Base-by-base conservation (phyloP, 1,140 invertebrate genomes). In the Hestina assimilis region DNA sequence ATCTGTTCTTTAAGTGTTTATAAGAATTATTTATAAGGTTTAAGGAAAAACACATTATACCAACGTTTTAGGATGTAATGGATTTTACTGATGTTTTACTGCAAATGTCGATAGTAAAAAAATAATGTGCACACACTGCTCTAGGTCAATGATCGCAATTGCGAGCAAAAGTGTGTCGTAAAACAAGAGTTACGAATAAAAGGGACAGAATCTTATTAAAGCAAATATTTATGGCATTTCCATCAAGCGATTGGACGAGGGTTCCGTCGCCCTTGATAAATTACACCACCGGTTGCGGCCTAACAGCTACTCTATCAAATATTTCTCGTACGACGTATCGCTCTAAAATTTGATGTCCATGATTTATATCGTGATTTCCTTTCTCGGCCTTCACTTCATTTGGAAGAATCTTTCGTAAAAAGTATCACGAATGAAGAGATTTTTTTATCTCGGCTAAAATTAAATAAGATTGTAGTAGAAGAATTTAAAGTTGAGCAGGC, bases 191-290 rank as follows among this genome's bases (percentile, higher is more conserved):
- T 65, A 68, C 78, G 69, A 82, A 83, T 83, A 80, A 80, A 84
- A 87, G 72, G 78, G 81, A 85, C 80, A 74, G 79, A 87, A 86
- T 86, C 77, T 86, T 88, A 89, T 87, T 86, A 88, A 88, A 89
- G 85, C 85, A 87, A 87, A 87, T 87, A 88, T 89, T 88, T 89
- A 89, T 88, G 79, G 82, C 77, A 83, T 74, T 82, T 77, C 82
- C 75, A 87, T 86, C 82, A 86, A 83, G 71, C 78, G 78, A 79
- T 81, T 81, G 79, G 79, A 84, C 75, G 80, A 80, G 81, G 81
- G 79, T 83, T 72, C 69, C 43, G 66, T 71, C 72, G 67, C 77
- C 61, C 63, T 77, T 83, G 80, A 83, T 82, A 86, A 83, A 83
- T 86, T 73, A 74, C 72, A 73, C 69, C 61, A 59, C 72, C 69